Conservation (phyloP, 2,797 vertebrate species). For the Pteropus rufus region DNA sequence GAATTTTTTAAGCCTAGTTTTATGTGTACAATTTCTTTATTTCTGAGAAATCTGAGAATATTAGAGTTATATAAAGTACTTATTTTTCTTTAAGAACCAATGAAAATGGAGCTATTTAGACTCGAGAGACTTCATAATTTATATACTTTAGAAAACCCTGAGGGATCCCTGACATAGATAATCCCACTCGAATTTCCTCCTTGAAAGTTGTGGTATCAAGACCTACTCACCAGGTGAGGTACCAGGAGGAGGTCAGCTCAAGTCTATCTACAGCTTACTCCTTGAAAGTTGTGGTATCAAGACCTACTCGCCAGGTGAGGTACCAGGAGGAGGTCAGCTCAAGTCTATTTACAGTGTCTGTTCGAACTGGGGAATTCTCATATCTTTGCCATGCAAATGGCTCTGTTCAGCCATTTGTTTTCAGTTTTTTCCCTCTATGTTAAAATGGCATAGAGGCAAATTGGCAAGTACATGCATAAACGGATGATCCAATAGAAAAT, state of each 20-base stretch:
- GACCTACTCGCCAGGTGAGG: not conserved
- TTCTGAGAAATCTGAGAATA: conserved; percentile 15
- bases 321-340: not conserved
- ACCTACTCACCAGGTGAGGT: not conserved
- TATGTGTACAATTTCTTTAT: not conserved
- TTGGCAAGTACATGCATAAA: not conserved
- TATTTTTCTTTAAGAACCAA: not conserved
- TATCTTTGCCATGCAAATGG: not conserved
- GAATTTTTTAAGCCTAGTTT: not conserved
- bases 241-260: not conserved
- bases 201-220: not conserved
- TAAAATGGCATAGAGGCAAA: not conserved
- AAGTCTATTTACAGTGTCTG: not conserved
- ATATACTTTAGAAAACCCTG: not conserved
- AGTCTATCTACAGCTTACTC: not conserved
- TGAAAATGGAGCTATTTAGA: not conserved
- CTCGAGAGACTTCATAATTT: not conserved
- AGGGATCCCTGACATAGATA: not conserved
- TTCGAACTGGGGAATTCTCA: not conserved
- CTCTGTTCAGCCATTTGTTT: not conserved
- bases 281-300: not conserved
- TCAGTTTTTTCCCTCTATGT: not conserved
- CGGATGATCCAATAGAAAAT: not conserved
- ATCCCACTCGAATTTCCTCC: not conserved
- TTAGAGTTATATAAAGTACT: not conserved